Conservation (phyloP, 2,113 vertebrate species). For the Solea solea region DNA sequence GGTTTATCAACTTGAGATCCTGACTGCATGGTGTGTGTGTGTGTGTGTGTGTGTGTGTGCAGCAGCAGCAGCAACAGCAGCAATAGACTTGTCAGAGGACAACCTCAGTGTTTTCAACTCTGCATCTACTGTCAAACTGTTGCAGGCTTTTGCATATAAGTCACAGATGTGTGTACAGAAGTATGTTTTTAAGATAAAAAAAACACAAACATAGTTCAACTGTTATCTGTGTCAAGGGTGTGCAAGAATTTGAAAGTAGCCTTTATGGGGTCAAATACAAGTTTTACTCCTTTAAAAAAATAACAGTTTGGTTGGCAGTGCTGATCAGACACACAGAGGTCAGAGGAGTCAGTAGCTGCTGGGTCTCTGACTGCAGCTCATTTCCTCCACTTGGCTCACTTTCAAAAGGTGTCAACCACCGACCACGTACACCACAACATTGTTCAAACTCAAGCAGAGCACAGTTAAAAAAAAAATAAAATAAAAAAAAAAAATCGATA, state of each 20-base stretch:
- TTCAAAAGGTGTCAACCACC: slow-evolving; percentile 52
- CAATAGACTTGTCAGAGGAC: slow-evolving; percentile 13
- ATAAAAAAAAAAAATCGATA: too few species aligned
- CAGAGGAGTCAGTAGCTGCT: slow-evolving; percentile 56
- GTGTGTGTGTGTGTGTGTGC: not conserved
- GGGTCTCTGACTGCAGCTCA: slow-evolving; percentile 31
- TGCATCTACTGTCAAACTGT: slow-evolving; percentile 32
- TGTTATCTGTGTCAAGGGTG: not conserved
- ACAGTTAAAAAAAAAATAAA: too few species aligned
- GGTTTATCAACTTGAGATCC: slow-evolving; percentile 28
- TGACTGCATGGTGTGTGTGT: slow-evolving; percentile 6
- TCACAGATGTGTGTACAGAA: not conserved
- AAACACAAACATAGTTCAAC: not conserved
- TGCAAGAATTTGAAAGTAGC: not conserved
- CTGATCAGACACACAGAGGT: slow-evolving; percentile 36
- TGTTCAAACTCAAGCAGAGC: not conserved
- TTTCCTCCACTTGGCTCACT: slow-evolving; percentile 47
- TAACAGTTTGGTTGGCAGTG: slow-evolving; percentile 4
- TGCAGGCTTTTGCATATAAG: not conserved
- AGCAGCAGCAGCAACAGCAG: slow-evolving; percentile 30
- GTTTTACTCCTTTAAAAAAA: too few species aligned
- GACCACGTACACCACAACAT: slow-evolving; percentile 19
- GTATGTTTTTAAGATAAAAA: not conserved
- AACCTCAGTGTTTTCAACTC: slow-evolving; percentile 9
- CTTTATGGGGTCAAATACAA: not conserved